Percentiles rank a stretch among this genome's conserved stretches.
Conservation (phyloP, 2,113 vertebrate genomes). For the Cryptotis parvus region DNA sequence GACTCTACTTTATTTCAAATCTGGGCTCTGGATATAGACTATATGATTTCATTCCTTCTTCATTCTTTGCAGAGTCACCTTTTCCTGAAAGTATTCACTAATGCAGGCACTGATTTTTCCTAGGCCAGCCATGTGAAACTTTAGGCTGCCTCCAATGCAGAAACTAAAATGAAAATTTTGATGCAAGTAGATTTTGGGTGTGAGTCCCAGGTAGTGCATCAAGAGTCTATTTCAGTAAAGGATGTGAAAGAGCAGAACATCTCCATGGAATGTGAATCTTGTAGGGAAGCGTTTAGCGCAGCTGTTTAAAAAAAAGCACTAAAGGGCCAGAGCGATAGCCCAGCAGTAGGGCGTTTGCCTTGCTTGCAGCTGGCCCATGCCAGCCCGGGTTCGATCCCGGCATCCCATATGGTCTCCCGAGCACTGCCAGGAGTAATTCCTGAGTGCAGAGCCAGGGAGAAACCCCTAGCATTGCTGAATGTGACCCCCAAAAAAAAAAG, state of each 20-base stretch:
- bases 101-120: slow-evolving; percentile 6
- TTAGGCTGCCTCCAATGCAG: background rate
- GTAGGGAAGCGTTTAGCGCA: background rate
- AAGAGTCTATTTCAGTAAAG: background rate
- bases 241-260: background rate
- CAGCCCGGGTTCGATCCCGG: too few species aligned
- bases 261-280: background rate
- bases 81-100: background rate
- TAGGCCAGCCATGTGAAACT: background rate
- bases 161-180: slow-evolving; percentile 13
- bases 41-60: slow-evolving; percentile 2
- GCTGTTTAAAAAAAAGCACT: background rate
- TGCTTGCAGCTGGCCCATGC: too few species aligned
- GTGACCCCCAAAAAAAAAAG: too few species aligned
- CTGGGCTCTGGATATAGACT: background rate
- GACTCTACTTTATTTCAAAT: slow-evolving; percentile 2
- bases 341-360: too few species aligned
- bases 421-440: too few species aligned
- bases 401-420: too few species aligned
- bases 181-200: background rate
- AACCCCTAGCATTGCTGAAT: too few species aligned
- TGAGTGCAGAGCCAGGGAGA: too few species aligned
- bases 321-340: too few species aligned
- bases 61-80: background rate
- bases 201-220: background rate